Conservation (phyloP, 2,113 vertebrate species). For the Murina feae region DNA sequence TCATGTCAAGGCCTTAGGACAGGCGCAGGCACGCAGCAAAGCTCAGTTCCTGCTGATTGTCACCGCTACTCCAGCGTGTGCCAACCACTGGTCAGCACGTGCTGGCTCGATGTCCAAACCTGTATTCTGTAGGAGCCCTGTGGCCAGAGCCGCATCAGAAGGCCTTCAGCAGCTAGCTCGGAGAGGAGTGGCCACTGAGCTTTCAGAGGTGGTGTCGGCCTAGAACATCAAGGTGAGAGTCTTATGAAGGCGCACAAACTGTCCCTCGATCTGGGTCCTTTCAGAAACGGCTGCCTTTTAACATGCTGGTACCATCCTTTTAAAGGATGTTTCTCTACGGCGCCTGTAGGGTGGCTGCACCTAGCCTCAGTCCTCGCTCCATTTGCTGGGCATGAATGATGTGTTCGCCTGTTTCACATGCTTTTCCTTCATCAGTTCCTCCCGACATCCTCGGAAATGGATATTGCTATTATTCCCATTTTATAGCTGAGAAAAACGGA, state of each 20-base stretch:
- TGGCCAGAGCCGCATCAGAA: background rate
- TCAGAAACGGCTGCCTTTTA: background rate
- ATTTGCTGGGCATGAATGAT: background rate
- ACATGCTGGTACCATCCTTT: background rate
- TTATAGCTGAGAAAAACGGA: background rate
- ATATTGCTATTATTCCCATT: background rate
- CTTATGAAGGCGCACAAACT: background rate
- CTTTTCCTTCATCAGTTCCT: background rate
- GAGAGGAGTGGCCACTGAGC: background rate
- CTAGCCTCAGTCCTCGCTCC: background rate
- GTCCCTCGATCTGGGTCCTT: background rate
- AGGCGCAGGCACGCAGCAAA: background rate
- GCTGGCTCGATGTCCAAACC: background rate
- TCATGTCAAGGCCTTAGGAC: background rate
- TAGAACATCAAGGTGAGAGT: background rate
- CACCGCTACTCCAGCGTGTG: fast-evolving
- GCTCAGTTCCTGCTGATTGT: background rate
- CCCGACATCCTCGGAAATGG: background rate
- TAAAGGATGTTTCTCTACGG: background rate
- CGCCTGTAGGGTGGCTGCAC: fast-evolving
- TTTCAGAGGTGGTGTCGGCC: background rate
- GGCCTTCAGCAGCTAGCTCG: background rate
- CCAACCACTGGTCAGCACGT: background rate
- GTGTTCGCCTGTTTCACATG: background rate
- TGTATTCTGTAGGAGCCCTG: background rate